Conservation (phyloP, 1,140 invertebrate species). For the Aphidius gifuensis region DNA sequence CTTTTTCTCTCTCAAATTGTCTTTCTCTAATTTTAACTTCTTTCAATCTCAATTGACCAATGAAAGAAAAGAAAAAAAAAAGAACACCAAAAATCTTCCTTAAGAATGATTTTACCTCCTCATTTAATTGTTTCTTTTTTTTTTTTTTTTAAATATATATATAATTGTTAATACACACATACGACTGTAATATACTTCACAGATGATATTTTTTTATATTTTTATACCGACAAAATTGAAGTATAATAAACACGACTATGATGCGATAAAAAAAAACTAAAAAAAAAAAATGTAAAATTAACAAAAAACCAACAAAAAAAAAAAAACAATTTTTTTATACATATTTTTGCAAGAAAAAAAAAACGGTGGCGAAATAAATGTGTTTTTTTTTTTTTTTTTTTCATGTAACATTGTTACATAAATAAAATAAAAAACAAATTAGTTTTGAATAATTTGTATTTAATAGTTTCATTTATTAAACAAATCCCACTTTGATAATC, state of each 20-base stretch:
- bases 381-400: constrained; percentile 56
- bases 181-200: constrained; percentile 22
- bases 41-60: not conserved
- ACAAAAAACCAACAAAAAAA: not conserved
- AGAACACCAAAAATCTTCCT: constrained; percentile 12
- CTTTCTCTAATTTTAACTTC: not conserved
- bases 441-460: not conserved
- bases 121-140: constrained; percentile 10
- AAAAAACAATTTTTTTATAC: constrained; percentile 45
- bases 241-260: constrained; percentile 19
- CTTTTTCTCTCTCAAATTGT: not conserved
- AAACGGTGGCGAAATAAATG: constrained; percentile 58
- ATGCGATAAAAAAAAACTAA: constrained; percentile 3
- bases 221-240: constrained; percentile 5
- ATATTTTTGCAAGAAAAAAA: constrained; percentile 53
- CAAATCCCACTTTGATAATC: not conserved
- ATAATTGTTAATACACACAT: not conserved
- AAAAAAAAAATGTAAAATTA: constrained; percentile 14
- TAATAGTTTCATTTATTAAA: not conserved
- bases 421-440: constrained; percentile 31
- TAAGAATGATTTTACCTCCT: constrained; percentile 17
- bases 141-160: constrained; percentile 7
- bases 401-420: constrained; percentile 43
- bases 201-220: constrained; percentile 16
- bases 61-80: not conserved